Evolutionary conservation across 2,797 vertebrate genomes (phyloP).

Genomic region (Leptatherina wallacei): DNA sequence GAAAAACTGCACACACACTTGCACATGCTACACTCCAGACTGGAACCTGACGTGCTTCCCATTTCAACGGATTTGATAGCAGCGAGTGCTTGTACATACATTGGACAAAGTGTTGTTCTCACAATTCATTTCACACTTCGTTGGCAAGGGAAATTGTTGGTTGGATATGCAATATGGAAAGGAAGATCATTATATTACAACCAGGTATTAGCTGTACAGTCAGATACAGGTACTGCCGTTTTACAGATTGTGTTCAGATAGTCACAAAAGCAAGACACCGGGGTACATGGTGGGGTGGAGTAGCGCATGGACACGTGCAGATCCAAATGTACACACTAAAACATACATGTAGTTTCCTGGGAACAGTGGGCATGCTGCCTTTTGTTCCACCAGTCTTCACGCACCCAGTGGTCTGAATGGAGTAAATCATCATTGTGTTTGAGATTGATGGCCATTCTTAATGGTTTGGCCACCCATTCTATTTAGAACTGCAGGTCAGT

Average conservation of each 20-base stretch:
- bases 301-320: constrained; percentile 7
- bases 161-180: constrained; percentile 54
- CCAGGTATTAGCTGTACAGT: constrained; percentile 57
- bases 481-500: constrained; percentile 68
- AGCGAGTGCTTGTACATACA: constrained; percentile 46
- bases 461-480: constrained; percentile 67
- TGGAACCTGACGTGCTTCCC: constrained; percentile 40
- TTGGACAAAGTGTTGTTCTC: constrained; percentile 57
- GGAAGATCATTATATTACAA: constrained; percentile 61
- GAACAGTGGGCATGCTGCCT: constrained; percentile 9
- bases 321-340: constrained; percentile 7
- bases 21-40: constrained; percentile 34
- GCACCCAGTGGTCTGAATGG: constrained; percentile 51
- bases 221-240: constrained; percentile 30
- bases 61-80: constrained; percentile 64
- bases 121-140: constrained; percentile 79
- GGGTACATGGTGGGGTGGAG: constrained; percentile 12
- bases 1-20: constrained; percentile 12
- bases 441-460: constrained; percentile 62
- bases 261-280: constrained; percentile 34
- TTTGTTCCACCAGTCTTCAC: constrained; percentile 29
- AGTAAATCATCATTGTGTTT: constrained; percentile 68
- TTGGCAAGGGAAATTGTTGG: constrained; percentile 65
- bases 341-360: constrained; percentile 27
- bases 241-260: constrained; percentile 49